phyloP scores from a whole-genome alignment of 2,113 vertebrate species.

The Lucifuga dentata region DNA sequence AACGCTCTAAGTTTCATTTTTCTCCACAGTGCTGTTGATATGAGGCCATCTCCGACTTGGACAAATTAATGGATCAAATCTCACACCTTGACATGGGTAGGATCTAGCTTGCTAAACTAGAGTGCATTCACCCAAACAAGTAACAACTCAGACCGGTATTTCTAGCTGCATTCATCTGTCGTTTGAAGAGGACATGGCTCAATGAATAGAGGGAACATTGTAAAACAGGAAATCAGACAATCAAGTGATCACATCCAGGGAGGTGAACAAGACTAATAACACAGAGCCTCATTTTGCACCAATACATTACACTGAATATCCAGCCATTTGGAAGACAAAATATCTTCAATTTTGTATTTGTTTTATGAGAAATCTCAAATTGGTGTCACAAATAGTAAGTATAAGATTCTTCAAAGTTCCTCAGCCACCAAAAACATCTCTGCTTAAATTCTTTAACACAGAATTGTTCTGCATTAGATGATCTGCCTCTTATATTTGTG shows the following conservation, averaged over 20 bases:
- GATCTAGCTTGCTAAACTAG: constrained; percentile 28
- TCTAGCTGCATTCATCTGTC: constrained; percentile 43
- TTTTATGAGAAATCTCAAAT: neutral
- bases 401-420: constrained; percentile 30
- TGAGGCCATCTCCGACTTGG: constrained; percentile 3
- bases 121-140: constrained; percentile 42
- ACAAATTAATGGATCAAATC: constrained; percentile 13
- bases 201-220: constrained; percentile 41
- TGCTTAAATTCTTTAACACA: too few relatives aligned
- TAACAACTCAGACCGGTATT: constrained; percentile 62
- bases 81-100: constrained; percentile 21
- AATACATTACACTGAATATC: neutral
- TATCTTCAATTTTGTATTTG: neutral
- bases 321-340: neutral
- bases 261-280: constrained; percentile 25
- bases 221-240: constrained; percentile 67
- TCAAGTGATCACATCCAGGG: constrained; percentile 25
- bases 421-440: constrained; percentile 29
- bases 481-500: constrained; percentile 14
- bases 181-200: constrained; percentile 35
- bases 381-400: neutral
- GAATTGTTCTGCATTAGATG: constrained; percentile 14
- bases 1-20: too few relatives aligned
- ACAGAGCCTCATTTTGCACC: fast-evolving
- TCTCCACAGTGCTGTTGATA: neutral